These are phyloP conservation scores for Odobenus rosmarus DNA, from an alignment of 2,113 vertebrate species.

Conservation along the genomic window DNA sequence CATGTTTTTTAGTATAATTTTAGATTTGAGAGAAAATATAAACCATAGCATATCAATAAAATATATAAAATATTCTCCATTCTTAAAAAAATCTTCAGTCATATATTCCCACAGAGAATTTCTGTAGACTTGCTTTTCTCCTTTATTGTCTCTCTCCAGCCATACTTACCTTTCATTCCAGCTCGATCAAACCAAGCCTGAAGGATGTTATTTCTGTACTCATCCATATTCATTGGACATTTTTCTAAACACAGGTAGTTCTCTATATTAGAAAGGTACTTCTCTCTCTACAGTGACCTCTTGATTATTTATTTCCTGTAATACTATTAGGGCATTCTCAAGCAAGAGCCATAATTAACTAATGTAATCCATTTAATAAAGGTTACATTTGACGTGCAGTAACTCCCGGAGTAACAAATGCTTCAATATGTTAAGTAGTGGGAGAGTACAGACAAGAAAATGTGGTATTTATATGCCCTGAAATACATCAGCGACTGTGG, in stretches of 20 bases:
- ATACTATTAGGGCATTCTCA: not conserved
- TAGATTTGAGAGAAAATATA: conserved; percentile 2
- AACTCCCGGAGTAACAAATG: not conserved
- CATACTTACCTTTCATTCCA: not conserved
- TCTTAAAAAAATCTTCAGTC: not conserved
- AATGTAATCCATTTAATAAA: not conserved
- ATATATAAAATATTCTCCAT: not conserved
- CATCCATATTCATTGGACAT: not conserved
- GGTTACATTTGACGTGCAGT: not conserved
- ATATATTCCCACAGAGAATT: not conserved
- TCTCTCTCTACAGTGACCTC: not conserved
- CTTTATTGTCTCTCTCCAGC: not conserved
- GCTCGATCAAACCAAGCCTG: not conserved
- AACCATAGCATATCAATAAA: not conserved
- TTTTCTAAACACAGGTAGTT: not conserved
- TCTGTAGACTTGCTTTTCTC: not conserved
- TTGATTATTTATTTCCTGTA: not conserved
- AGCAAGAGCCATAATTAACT: not conserved
- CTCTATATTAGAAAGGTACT: not conserved
- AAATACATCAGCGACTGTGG: not conserved
- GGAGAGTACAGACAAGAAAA: not conserved
- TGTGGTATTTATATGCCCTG: not conserved
- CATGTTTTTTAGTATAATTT: not conserved
- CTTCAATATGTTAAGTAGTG: not conserved
- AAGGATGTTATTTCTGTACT: not conserved